A percentile compares a stretch with the other conserved stretches of the same genome.
These are phyloP conservation scores for Drosophila grimshawi DNA, from an alignment of 1,140 invertebrate species.

Conservation along the genomic window DNA sequence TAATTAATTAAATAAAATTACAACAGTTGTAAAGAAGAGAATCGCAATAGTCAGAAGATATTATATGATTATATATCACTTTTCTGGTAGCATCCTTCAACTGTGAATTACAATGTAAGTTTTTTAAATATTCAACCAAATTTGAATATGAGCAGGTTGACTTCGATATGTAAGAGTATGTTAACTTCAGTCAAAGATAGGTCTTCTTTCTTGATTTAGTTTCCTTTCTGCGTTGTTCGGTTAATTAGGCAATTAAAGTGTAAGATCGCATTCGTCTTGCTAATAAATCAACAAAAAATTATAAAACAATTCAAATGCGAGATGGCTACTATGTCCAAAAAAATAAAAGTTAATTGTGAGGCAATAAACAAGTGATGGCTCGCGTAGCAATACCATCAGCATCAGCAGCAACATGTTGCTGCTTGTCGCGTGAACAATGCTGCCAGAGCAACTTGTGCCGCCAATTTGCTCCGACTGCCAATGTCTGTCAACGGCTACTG, in stretches of 20 bases:
- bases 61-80: no score
- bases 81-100: no score
- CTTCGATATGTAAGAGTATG: not conserved
- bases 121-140: no score
- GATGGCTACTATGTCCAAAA: slow-evolving; percentile 22
- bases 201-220: not conserved
- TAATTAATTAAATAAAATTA: no score
- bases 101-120: no score
- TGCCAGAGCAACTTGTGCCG: slow-evolving; percentile 61
- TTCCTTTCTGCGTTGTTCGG: slow-evolving; percentile 31
- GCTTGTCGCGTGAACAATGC: slow-evolving; percentile 7
- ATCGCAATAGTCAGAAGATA: no score
- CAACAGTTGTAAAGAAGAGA: no score
- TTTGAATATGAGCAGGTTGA: slow-evolving; percentile 13
- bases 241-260: slow-evolving; percentile 70
- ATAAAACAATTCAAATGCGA: slow-evolving; percentile 69
- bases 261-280: slow-evolving; percentile 19
- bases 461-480: slow-evolving; percentile 78
- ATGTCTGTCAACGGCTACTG: slow-evolving; percentile 66
- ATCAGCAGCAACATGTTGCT: not conserved
- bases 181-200: not conserved
- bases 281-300: slow-evolving; percentile 70
- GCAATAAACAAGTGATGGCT: slow-evolving; percentile 27
- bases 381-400: not conserved
- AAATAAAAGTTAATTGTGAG: slow-evolving; percentile 43